These are phyloP conservation scores for Netelia inedita DNA, from an alignment of 2,888 invertebrate species.

Conservation along the genomic window DNA sequence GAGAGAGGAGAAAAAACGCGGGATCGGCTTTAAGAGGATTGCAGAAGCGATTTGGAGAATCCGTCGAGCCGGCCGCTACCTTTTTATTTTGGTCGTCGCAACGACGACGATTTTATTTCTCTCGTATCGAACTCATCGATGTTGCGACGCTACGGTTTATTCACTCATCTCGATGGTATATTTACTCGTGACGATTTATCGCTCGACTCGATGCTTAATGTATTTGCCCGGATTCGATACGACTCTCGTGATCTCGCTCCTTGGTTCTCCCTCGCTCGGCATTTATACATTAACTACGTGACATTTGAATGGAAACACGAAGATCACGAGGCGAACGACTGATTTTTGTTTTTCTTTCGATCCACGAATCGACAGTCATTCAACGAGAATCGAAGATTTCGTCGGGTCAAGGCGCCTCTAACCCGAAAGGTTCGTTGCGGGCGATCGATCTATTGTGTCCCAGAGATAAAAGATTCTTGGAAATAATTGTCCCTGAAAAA, in stretches of 20 bases:
- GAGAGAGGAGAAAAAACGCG: conserved; percentile 13
- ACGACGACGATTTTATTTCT: conserved; percentile 25
- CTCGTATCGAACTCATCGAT: conserved; percentile 26
- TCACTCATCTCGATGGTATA: conserved; percentile 16
- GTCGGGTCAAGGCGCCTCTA: conserved; percentile 47
- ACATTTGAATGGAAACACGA: conserved; percentile 65
- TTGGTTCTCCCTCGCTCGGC: conserved; percentile 31
- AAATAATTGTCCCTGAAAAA: no score
- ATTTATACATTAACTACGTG: conserved; percentile 61
- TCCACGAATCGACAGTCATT: conserved; percentile 65
- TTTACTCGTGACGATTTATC: conserved; percentile 50
- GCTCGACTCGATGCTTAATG: conserved; percentile 50
- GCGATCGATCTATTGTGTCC: conserved; percentile 1
- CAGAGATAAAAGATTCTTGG: no score
- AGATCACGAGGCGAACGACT: conserved; percentile 54
- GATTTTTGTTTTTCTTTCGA: conserved; percentile 8
- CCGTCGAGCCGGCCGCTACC: background rate
- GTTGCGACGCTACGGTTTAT: conserved; percentile 2
- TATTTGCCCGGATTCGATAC: conserved; percentile 13
- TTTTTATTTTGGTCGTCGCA: conserved; percentile 24
- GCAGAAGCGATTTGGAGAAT: conserved; percentile 31
- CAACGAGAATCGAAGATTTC: conserved; percentile 18
- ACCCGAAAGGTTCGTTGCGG: conserved; percentile 3
- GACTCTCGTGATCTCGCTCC: conserved; percentile 19
- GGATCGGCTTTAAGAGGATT: conserved; percentile 57